Percentiles rank a stretch among this genome's conserved stretches.
These are phyloP conservation scores for Stomatorhinus ivindoensis DNA, from an alignment of 2,113 vertebrate genomes.

Conservation along the genomic window DNA sequence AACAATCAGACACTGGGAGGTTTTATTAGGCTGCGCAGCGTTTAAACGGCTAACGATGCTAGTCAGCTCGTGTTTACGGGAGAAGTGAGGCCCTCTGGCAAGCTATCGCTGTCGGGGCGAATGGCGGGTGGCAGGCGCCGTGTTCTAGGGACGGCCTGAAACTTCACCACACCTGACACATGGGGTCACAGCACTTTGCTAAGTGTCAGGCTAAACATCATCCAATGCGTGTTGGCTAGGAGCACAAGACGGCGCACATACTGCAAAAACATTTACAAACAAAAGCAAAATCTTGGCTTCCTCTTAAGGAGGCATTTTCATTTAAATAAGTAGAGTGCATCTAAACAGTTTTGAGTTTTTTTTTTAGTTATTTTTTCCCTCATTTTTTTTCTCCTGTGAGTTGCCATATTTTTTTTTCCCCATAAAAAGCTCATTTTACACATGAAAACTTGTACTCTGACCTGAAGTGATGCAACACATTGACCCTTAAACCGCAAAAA, in stretches of 20 bases:
- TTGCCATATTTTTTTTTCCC: background rate
- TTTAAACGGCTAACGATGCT: background rate
- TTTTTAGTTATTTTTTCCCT: no score
- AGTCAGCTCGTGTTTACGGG: background rate
- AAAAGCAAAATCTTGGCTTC: slow-evolving; percentile 10
- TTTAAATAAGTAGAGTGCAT: background rate
- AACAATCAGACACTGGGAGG: background rate
- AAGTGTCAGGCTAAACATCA: background rate
- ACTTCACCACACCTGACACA: background rate
- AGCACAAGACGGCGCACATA: background rate
- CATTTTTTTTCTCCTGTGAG: background rate
- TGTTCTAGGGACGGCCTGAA: background rate
- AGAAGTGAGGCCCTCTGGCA: background rate
- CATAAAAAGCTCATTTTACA: background rate
- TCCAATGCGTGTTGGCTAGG: background rate
- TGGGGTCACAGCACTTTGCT: background rate
- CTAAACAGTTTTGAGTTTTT: background rate
- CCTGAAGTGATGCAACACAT: background rate
- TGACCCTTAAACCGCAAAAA: background rate
- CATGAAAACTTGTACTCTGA: background rate
- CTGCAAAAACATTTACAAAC: background rate
- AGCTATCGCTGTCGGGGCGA: background rate
- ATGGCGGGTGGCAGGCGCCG: no score
- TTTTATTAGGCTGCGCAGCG: background rate
- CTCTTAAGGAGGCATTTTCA: background rate